A percentile compares a stretch with the other conserved stretches of the same genome.
Conservation (phyloP, 35 echinoderm and acorn worm genomes). For the Heliocidaris tuberculata region DNA sequence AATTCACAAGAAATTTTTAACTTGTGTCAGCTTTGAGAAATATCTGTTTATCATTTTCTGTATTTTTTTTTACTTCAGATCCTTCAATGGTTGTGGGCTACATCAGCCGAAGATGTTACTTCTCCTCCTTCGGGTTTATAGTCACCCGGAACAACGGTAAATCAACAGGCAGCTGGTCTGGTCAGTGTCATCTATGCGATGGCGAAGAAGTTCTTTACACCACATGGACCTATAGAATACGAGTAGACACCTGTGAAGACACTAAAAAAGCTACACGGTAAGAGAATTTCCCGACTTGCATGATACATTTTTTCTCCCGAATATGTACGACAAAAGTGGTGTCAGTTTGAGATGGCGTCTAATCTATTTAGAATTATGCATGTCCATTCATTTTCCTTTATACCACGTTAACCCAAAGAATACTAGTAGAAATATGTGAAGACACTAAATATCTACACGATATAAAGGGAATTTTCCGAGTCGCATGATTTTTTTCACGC, state of each 20-base stretch:
- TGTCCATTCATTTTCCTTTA: too few species aligned
- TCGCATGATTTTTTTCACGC: background rate
- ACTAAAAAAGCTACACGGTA: conserved; percentile 64
- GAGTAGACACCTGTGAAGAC: conserved; percentile 54
- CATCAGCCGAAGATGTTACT: conserved; percentile 49
- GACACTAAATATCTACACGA: too few species aligned
- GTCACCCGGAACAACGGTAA: conserved; percentile 68
- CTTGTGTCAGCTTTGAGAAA: background rate
- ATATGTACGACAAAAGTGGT: too few species aligned
- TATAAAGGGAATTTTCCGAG: background rate
- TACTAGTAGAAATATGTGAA: too few species aligned
- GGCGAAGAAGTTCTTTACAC: conserved; percentile 79
- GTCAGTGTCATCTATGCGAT: conserved; percentile 89
- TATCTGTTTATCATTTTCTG: background rate
- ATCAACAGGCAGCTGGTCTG: conserved; percentile 83
- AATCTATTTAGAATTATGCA: too few species aligned
- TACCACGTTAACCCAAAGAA: too few species aligned
- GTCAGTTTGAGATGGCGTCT: too few species aligned
- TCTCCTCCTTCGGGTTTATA: conserved; percentile 83
- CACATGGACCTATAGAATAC: conserved; percentile 69
- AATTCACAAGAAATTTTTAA: background rate
- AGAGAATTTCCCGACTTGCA: background rate
- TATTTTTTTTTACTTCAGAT: conserved; percentile 14
- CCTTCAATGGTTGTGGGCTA: conserved; percentile 79
- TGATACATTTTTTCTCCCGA: background rate